These are phyloP conservation scores for Siniperca knerii DNA, from an alignment of 2,113 vertebrate genomes.

Conservation along the genomic window DNA sequence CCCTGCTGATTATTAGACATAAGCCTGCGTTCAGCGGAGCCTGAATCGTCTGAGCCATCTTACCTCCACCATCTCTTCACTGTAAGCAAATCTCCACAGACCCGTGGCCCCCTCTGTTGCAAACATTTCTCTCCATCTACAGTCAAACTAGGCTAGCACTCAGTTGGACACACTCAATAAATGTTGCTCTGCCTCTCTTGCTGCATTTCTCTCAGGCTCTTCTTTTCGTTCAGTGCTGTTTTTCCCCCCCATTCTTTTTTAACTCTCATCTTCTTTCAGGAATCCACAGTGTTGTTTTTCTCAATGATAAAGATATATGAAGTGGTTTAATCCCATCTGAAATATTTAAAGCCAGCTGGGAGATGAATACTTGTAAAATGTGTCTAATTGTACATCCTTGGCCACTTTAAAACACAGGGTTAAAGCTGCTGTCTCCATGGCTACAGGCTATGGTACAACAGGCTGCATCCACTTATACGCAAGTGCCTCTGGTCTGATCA, in stretches of 20 bases:
- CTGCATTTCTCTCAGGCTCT: conserved; percentile 35
- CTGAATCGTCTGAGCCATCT: conserved; percentile 82
- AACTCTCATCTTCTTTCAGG: conserved; percentile 20
- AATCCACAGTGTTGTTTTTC: conserved; percentile 14
- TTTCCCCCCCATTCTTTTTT: background rate
- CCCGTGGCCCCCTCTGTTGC: conserved; percentile 52
- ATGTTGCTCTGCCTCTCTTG: conserved; percentile 48
- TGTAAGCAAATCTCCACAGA: conserved; percentile 79
- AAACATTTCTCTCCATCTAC: conserved; percentile 55
- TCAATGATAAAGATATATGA: conserved; percentile 26
- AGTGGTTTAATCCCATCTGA: conserved; percentile 35
- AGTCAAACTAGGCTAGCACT: conserved; percentile 65
- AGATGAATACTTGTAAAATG: conserved; percentile 37
- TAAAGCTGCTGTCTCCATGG: conserved; percentile 76
- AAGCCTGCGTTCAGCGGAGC: conserved; percentile 77
- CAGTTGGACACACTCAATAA: conserved; percentile 72
- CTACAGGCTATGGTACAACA: conserved; percentile 63
- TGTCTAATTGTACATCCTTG: conserved; percentile 59
- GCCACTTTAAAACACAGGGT: conserved; percentile 58
- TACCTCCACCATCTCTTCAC: conserved; percentile 76
- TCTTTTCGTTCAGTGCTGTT: conserved; percentile 16
- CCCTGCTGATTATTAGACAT: conserved; percentile 82
- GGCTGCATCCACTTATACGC: conserved; percentile 73
- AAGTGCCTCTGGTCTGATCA: conserved; percentile 71
- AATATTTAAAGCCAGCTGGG: conserved; percentile 27